These are phyloP conservation scores for Mythimna loreyi DNA, from an alignment of 2,888 invertebrate genomes.

Conservation along the genomic window DNA sequence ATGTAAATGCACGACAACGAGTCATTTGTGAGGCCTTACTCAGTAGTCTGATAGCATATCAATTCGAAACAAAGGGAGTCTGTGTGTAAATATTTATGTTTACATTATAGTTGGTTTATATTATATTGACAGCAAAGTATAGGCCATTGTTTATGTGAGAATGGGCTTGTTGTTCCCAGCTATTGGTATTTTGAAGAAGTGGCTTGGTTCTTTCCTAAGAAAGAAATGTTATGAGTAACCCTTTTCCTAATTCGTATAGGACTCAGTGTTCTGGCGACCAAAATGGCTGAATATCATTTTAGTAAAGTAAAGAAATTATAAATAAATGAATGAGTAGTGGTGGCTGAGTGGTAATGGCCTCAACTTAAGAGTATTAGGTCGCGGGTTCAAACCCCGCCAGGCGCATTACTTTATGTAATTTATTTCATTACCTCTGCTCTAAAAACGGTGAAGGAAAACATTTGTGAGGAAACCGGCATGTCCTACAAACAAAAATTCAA, in stretches of 20 bases:
- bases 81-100: slow-evolving; percentile 41
- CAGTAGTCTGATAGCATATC: slow-evolving; percentile 33
- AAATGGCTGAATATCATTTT: not conserved
- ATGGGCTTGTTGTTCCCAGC: slow-evolving; percentile 12
- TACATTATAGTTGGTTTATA: slow-evolving; percentile 6
- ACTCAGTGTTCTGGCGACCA: not conserved
- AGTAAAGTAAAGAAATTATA: too few relatives aligned
- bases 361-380: too few relatives aligned
- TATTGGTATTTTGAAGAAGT: not conserved
- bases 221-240: not conserved
- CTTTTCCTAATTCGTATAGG: not conserved
- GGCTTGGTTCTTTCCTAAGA: too few relatives aligned
- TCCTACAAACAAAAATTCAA: too few relatives aligned
- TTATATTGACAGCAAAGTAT: slow-evolving; percentile 25
- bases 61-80: slow-evolving; percentile 31
- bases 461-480: too few relatives aligned
- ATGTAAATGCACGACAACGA: slow-evolving; percentile 5
- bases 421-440: too few relatives aligned
- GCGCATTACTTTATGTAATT: too few relatives aligned
- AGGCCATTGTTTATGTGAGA: slow-evolving; percentile 25
- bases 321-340: too few relatives aligned
- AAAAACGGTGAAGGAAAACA: too few relatives aligned
- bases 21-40: not conserved
- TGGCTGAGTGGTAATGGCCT: too few relatives aligned
- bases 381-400: too few relatives aligned